A percentile compares a stretch with the other conserved stretches of the same genome.
These are phyloP conservation scores for Xenopus laevis DNA, from an alignment of 2,113 vertebrate species.

Conservation along the genomic window DNA sequence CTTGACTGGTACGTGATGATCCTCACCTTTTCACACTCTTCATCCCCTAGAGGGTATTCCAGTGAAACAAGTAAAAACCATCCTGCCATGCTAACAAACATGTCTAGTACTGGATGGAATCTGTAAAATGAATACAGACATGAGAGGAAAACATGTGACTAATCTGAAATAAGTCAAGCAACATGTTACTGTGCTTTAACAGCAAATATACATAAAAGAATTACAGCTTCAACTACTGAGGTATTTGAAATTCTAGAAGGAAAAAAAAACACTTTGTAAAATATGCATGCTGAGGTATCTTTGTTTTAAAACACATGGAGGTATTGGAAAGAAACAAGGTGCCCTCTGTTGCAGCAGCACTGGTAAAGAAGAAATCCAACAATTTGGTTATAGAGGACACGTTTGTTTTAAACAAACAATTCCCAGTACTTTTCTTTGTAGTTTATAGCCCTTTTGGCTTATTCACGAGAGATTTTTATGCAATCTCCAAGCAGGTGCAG, in stretches of 20 bases:
- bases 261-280: conserved; percentile 4
- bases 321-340: conserved; percentile 60
- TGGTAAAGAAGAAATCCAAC: conserved; percentile 19
- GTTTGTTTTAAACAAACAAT: conserved; percentile 34
- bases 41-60: conserved; percentile 9
- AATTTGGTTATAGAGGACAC: conserved; percentile 37
- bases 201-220: not conserved
- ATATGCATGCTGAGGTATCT: conserved; percentile 37
- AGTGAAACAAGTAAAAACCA: conserved; percentile 10
- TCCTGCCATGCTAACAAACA: not conserved
- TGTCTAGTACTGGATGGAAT: not conserved
- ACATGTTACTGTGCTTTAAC: not conserved
- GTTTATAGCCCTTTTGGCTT: conserved; percentile 45
- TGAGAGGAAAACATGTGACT: not conserved
- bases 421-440: not conserved
- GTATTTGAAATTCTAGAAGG: conserved; percentile 20
- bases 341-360: conserved; percentile 72
- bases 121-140: not conserved
- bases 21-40: conserved; percentile 1
- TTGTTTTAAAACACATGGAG: conserved; percentile 57
- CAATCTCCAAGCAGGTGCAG: conserved; percentile 28
- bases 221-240: conserved; percentile 18
- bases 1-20: conserved; percentile 28
- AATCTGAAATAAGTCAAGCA: conserved; percentile 1
- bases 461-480: conserved; percentile 10